Percentiles rank a stretch among this genome's conserved stretches.
phyloP scores from a whole-genome alignment of 2,113 vertebrate genomes.

The Heterotilapia buettikoferi region DNA sequence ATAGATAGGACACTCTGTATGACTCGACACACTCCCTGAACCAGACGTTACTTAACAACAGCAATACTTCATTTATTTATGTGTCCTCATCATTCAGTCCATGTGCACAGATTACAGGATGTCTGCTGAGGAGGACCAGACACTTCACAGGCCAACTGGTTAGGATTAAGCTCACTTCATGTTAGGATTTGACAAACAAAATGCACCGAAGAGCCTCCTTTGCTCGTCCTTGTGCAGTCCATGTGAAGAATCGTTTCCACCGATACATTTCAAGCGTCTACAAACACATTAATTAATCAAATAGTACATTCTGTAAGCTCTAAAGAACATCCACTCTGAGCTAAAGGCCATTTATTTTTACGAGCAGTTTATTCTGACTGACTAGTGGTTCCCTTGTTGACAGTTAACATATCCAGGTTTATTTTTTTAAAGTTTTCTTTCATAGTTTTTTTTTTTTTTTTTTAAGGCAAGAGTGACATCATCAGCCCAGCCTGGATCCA shows the following conservation, averaged over 20 bases:
- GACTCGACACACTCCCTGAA: conserved; percentile 52
- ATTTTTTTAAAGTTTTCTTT: neutral
- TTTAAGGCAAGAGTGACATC: conserved; percentile 46
- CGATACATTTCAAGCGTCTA: conserved; percentile 59
- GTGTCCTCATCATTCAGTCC: conserved; percentile 19
- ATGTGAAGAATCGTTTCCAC: neutral
- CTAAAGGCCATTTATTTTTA: conserved; percentile 1
- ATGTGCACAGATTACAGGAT: conserved; percentile 36
- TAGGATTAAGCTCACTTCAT: conserved; percentile 10
- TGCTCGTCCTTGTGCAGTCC: conserved; percentile 3
- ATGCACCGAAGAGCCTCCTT: neutral
- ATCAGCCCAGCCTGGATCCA: conserved; percentile 32
- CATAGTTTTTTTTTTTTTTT: neutral
- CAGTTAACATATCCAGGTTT: conserved; percentile 29
- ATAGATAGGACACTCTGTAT: conserved; percentile 22
- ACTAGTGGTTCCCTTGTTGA: conserved; percentile 68
- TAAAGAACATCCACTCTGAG: conserved; percentile 35
- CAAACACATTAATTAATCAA: conserved; percentile 27
- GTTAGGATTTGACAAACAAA: neutral
- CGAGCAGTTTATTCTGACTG: conserved; percentile 59
- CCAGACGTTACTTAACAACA: conserved; percentile 36
- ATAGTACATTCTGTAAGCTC: conserved; percentile 59
- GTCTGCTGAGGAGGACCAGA: conserved; percentile 15
- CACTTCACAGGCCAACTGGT: neutral
- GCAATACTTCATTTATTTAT: conserved; percentile 34